These are phyloP conservation scores for Dolichallabes microphthalmus DNA, from an alignment of 2,113 vertebrate genomes.

Conservation along the genomic window DNA sequence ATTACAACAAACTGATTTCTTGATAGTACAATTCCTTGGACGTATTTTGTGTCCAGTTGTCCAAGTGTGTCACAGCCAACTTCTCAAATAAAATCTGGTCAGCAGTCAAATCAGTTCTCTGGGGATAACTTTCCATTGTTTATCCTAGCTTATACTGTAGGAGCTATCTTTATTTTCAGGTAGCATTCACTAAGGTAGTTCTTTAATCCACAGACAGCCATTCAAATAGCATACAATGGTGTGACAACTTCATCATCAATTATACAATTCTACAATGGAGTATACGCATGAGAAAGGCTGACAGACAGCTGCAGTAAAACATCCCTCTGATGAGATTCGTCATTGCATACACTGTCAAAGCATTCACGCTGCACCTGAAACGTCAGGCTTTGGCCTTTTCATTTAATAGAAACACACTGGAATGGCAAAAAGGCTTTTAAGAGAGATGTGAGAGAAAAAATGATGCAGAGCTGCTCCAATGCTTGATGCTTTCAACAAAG, in stretches of 20 bases:
- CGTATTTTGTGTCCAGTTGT: background rate
- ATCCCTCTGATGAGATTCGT: background rate
- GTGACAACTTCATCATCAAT: background rate
- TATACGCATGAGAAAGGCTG: slow-evolving; percentile 1
- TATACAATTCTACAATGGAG: background rate
- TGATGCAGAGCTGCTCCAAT: background rate
- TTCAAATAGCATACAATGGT: background rate
- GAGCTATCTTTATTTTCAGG: background rate
- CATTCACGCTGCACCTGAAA: slow-evolving; percentile 5
- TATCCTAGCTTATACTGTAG: background rate
- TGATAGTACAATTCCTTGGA: background rate
- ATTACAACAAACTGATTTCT: background rate
- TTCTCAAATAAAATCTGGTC: background rate
- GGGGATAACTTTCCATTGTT: background rate
- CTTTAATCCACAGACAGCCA: background rate
- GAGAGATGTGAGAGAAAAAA: background rate
- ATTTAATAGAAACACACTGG: slow-evolving; percentile 8
- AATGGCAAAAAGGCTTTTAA: slow-evolving; percentile 13
- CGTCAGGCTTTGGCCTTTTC: slow-evolving; percentile 11
- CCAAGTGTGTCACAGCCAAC: background rate
- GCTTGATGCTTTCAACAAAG: background rate
- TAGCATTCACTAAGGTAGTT: background rate
- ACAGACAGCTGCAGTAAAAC: slow-evolving; percentile 19
- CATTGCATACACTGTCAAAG: slow-evolving; percentile 16
- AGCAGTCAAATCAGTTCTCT: background rate